phyloP scores from a whole-genome alignment of 2,113 vertebrate genomes.

The Paradisaea rubra region DNA sequence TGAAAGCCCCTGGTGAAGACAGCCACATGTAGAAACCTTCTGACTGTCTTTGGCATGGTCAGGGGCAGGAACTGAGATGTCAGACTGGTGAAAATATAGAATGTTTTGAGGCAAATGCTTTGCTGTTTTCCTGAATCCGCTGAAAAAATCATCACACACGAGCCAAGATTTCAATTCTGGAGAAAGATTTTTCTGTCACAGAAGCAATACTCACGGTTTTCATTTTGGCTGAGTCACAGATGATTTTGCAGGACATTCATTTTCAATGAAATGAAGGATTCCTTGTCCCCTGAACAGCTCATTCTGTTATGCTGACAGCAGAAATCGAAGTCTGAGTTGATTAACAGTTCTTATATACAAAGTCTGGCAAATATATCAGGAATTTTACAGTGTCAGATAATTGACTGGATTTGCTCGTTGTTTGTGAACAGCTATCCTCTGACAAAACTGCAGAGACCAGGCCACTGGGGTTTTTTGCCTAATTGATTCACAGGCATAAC shows the following conservation, averaged over 20 bases:
- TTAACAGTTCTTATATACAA: neutral
- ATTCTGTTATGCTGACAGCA: neutral
- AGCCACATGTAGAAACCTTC: neutral
- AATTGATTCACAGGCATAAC: neutral
- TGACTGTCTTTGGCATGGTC: neutral
- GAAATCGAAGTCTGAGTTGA: neutral
- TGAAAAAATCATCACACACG: neutral
- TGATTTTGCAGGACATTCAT: slow-evolving; percentile 11
- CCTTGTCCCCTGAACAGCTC: neutral
- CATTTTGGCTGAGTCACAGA: slow-evolving; percentile 42
- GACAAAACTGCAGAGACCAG: neutral
- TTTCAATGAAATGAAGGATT: neutral
- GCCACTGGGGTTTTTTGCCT: neutral
- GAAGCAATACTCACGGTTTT: neutral
- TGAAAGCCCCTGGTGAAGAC: neutral
- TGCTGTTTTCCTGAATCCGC: neutral
- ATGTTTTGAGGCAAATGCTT: neutral
- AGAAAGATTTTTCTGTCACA: neutral
- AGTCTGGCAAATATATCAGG: neutral
- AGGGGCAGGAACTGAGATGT: neutral
- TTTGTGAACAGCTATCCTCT: neutral
- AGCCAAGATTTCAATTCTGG: neutral
- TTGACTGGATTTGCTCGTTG: neutral
- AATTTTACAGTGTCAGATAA: neutral
- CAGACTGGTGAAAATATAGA: neutral